phyloP scores from a whole-genome alignment of 2,113 vertebrate species.

The Mellivora capensis region DNA sequence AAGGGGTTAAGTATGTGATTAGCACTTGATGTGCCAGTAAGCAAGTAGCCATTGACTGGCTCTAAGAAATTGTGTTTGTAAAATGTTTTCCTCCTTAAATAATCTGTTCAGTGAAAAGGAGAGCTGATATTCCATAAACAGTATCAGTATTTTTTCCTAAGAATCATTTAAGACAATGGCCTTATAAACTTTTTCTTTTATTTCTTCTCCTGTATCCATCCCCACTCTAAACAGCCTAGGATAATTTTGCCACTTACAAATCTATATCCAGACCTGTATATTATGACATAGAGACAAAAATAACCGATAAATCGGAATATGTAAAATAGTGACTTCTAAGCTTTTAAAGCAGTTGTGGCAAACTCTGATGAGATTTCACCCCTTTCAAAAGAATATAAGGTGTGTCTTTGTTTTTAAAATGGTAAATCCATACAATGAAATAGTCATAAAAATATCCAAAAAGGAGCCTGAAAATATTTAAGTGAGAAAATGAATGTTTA shows the following conservation, averaged over 20 bases:
- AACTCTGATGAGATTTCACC: not conserved
- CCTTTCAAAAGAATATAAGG: not conserved
- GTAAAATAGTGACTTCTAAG: constrained; percentile 9
- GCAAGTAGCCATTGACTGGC: not conserved
- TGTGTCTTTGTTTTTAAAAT: not conserved
- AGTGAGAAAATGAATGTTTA: constrained; percentile 14
- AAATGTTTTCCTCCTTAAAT: not conserved
- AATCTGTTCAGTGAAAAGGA: not conserved
- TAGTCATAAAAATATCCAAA: not conserved
- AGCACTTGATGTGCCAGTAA: not conserved
- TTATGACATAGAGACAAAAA: not conserved
- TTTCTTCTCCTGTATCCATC: not conserved
- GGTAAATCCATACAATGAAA: not conserved
- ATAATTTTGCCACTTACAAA: constrained; percentile 6
- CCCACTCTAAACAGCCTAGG: not conserved
- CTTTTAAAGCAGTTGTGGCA: not conserved
- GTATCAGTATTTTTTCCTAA: not conserved
- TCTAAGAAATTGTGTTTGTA: constrained; percentile 14
- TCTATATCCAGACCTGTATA: not conserved
- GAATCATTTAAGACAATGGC: not conserved
- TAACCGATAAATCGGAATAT: not conserved
- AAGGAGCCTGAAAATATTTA: not conserved
- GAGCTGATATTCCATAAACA: not conserved
- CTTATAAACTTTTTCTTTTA: not conserved
- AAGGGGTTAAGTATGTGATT: not conserved